Base-by-base conservation (phyloP, 2,888 invertebrate genomes). In the Melikaiella ostensackeni region DNA sequence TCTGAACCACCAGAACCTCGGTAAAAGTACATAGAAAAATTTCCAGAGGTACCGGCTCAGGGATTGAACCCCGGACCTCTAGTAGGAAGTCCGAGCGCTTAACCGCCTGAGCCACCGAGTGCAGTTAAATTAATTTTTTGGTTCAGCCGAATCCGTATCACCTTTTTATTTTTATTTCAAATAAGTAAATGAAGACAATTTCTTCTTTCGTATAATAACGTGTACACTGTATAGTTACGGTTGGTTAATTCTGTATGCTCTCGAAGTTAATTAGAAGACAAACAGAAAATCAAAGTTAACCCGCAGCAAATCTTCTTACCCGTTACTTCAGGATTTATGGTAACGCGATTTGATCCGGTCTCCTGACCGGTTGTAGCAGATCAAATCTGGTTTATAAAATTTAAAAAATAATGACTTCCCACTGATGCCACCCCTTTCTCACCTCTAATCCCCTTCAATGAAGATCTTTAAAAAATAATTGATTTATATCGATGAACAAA, bases 211-310 rank as follows among this genome's bases (percentile, higher is more conserved):
- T 3, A 38, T 9, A 11, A 38, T 38, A 38, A 38, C 13, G 13
- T 38, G 38, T 30, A 30, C 30, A 33, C 7, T 33, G 33, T 33
- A 7, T 33, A 42, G 16, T 42, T 42, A 50, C 50, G 50, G n/a
- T n/a, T 8, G n/a, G 7, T 50, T 50, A n/a, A 16, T 2, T 50
- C 75, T 74, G 79, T 70, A 74, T 75, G 79, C 61, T 75, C 84
- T 79, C 74, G 81, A 85, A 86, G 86, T 89, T 88, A 89, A 89
- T 90, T 89, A 88, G 86, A 90, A 89, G 89, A 90, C 89, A 89
- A 90, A 89, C 86, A 89, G 88, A 89, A 88, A 89, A 88, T 88
- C 86, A 85, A 87, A 84, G 82, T 84, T 86, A 88, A 86, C 86
- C 84, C 88, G 86, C 88, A 89, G 88, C 89, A 85, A 86, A 86